Conservation (phyloP, 2,888 invertebrate genomes). For the Lordiphosa fenestrarum region DNA sequence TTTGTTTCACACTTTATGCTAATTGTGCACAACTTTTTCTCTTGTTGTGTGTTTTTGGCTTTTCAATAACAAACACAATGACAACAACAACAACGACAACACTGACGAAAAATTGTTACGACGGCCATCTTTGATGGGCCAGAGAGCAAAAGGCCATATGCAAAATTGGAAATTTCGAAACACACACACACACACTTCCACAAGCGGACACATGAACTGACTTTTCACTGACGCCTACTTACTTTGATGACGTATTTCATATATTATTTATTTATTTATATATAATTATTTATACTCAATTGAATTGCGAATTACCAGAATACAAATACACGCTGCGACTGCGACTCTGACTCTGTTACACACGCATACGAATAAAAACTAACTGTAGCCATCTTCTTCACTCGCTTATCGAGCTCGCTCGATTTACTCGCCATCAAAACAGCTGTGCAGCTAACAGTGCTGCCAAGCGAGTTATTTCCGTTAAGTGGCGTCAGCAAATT, state of each 20-base stretch:
- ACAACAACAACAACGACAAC: slow-evolving; percentile 48
- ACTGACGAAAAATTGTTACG: slow-evolving; percentile 75
- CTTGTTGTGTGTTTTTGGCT: slow-evolving; percentile 12
- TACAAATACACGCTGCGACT: slow-evolving; percentile 1
- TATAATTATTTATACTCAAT: slow-evolving; percentile 12
- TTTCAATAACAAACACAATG: slow-evolving; percentile 63
- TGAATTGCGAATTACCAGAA: neutral
- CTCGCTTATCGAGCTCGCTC: too few species aligned
- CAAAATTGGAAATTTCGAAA: slow-evolving; percentile 51
- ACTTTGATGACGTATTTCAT: slow-evolving; percentile 39
- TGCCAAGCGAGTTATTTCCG: too few species aligned
- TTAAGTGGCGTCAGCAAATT: too few species aligned
- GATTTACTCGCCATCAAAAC: too few species aligned
- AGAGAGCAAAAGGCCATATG: slow-evolving; percentile 46
- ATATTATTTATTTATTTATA: slow-evolving; percentile 17
- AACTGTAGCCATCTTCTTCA: too few species aligned
- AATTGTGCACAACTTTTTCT: slow-evolving; percentile 62
- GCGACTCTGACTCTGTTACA: neutral
- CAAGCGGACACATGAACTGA: slow-evolving; percentile 34
- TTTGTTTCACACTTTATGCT: slow-evolving; percentile 32
- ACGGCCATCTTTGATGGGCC: slow-evolving; percentile 78
- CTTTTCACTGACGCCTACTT: slow-evolving; percentile 45
- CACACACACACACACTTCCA: slow-evolving; percentile 44
- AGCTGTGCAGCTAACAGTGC: too few species aligned
- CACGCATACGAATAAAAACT: too few species aligned